Conservation (phyloP, 2,888 invertebrate species). For the Lysandra coridon region DNA sequence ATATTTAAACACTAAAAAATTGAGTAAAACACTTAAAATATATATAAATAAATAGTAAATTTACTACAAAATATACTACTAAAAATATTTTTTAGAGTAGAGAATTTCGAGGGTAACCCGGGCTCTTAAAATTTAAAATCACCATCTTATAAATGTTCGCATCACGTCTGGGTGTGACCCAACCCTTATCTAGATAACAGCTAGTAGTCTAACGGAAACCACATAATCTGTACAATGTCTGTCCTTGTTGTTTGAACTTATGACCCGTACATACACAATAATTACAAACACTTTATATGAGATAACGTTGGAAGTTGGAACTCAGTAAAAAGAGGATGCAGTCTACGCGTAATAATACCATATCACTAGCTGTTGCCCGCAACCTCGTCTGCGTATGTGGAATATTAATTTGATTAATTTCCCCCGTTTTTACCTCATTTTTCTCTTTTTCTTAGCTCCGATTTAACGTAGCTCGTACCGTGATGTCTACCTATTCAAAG, state of each 20-base stretch:
- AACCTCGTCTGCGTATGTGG: neutral
- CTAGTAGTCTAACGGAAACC: neutral
- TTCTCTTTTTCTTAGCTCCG: too few species aligned
- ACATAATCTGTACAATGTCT: neutral
- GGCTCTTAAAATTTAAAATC: too few species aligned
- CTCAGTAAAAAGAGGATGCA: neutral
- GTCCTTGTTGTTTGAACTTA: conserved; percentile 15
- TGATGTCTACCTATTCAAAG: too few species aligned
- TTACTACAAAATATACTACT: too few species aligned
- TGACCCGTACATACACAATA: neutral
- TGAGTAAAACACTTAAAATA: too few species aligned
- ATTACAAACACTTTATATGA: neutral
- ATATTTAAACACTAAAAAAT: too few species aligned
- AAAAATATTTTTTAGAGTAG: too few species aligned
- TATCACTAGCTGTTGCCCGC: neutral
- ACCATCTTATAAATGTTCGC: neutral
- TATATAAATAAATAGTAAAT: too few species aligned
- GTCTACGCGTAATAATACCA: neutral
- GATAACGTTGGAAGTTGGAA: neutral
- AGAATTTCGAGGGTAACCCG: too few species aligned
- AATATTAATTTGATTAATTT: too few species aligned
- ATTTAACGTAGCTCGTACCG: too few species aligned
- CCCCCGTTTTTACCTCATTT: too few species aligned
- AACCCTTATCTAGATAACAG: neutral
- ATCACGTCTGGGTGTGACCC: neutral